Base-by-base conservation (phyloP, 1,140 invertebrate species). In the Caerostris darwini region DNA sequence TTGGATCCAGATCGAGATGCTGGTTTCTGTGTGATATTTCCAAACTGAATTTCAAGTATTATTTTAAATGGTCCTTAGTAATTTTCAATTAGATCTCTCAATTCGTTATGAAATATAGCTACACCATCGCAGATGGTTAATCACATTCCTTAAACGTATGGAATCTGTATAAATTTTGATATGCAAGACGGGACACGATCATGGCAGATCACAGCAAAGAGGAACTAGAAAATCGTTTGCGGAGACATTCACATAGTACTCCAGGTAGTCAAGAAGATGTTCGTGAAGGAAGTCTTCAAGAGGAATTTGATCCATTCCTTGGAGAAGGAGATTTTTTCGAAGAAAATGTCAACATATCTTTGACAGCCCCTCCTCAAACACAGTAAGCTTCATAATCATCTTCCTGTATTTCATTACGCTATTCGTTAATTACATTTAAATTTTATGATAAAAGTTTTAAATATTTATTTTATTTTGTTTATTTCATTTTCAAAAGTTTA, bases 301-400 rank as follows among this genome's bases (percentile, higher is more conserved):
- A 97, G 95, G 98, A 98, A 96, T 97, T 98, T 95, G 98, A 98
- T 96, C 97, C 97, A 58, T 97, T 97, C 95, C 95, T 97, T 53
- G 94, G 92, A 54, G 94, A 95, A 77, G 96, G 96, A 93, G 97
- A 97, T 87, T 96, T 97, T 59, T 97, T 98, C 95, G 98, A 98
- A 96, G 98, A 98, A 95, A 97, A 97, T 95, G 97, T 97, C 19
- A 98, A 98, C 96, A 97, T 96, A 82, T 95, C 96, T 58, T 95
- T 97, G 81, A 96, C 96, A 90, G 97, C 97, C 88, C 97, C 97
- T 3, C 96, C 97, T 53, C 97, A 97, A 96, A 97, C 96, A 95
- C 96, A 97, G 97, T 97, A 95, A 96, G 96, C 96, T 8, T 14
- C 6, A 12, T 10, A 77, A 34, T 12, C 34, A 50, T 77, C 50